A percentile compares a stretch with the other conserved stretches of the same genome.
These are phyloP conservation scores for Rotaria socialis DNA, from an alignment of 2,888 invertebrate species.

Conservation along the genomic window DNA sequence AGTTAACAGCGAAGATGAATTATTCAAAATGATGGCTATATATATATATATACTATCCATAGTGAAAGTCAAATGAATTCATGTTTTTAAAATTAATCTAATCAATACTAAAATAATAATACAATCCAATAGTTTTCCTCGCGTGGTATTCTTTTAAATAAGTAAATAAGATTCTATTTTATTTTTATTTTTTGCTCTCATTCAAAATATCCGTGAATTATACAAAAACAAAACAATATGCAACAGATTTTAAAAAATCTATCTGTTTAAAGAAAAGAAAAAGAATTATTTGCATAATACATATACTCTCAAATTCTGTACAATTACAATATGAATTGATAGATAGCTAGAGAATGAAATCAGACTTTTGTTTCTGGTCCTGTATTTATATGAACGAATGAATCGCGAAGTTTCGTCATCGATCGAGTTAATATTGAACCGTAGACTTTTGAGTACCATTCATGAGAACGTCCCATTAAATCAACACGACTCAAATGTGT, in stretches of 20 bases:
- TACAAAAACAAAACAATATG: background rate
- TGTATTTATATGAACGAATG: background rate
- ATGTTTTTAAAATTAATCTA: too few relatives aligned
- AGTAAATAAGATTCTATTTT: background rate
- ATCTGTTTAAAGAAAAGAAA: background rate
- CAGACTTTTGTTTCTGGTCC: conserved; percentile 30
- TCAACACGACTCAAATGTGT: conserved; percentile 27
- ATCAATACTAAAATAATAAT: too few relatives aligned
- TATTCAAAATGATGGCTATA: too few relatives aligned
- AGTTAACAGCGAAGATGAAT: too few relatives aligned
- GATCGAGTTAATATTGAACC: conserved; percentile 25
- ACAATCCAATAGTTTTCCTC: too few relatives aligned
- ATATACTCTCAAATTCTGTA: background rate
- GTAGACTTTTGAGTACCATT: conserved; percentile 26
- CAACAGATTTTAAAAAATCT: background rate
- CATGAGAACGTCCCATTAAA: conserved; percentile 31
- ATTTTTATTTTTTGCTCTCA: background rate
- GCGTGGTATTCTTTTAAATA: too few relatives aligned
- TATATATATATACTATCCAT: too few relatives aligned
- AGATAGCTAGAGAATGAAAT: background rate
- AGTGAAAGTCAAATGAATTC: too few relatives aligned
- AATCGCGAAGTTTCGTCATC: background rate
- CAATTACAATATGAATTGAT: background rate
- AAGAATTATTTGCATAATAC: background rate
- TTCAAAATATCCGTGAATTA: background rate